Base-by-base conservation (phyloP, 2,797 vertebrate genomes). In the Enteromius fasciolatus region DNA sequence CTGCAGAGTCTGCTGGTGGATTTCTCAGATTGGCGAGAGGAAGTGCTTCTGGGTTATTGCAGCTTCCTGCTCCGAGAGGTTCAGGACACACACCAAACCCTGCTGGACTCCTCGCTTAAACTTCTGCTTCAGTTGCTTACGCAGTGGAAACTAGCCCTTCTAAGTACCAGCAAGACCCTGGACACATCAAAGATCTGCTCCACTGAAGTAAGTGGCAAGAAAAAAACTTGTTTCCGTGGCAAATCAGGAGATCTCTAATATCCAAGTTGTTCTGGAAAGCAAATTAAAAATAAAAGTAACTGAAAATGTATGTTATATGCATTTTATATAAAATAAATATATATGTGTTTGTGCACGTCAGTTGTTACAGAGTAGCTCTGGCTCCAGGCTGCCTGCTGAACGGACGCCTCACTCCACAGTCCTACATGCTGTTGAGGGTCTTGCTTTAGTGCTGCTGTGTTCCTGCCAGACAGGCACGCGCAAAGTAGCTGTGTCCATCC, bases 1-100 rank as follows among this genome's bases (percentile, higher is more conserved):
- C 93, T 99, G 84, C 98, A 99, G 92, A 98, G 97, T 80, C 92
- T 99, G 54, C 93, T 99, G 75, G 95, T 99, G 67, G 98, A 99
- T 91, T 99, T 99, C 90, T 94, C 96, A 1, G 98, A 99, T 92
- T 99, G 98, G 98, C 93, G 98, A 69, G 98, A 99, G 91, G 98
- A 99, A 17, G 97, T 99, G 7, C 94, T 99, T 4, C 97, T 99
- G 79, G 98, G 97, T 87, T 99, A 98, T 87, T 98, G 96, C 39
- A 97, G 97, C 92, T 99, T 99, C 90, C 92, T 99, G 85, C 91
- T 99, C 50, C 95, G 98, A 12, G 97, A 99, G 90, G 96, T 99
- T 25, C 97, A 96, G 86, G 98, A 99, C 90, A 96, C 95, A 57
- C 97, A 99, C 89, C 96, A 98, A 90, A 93, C 95, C 4, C 96